Base-by-base conservation (phyloP, 2,113 vertebrate species). In the Gavialis gangeticus region DNA sequence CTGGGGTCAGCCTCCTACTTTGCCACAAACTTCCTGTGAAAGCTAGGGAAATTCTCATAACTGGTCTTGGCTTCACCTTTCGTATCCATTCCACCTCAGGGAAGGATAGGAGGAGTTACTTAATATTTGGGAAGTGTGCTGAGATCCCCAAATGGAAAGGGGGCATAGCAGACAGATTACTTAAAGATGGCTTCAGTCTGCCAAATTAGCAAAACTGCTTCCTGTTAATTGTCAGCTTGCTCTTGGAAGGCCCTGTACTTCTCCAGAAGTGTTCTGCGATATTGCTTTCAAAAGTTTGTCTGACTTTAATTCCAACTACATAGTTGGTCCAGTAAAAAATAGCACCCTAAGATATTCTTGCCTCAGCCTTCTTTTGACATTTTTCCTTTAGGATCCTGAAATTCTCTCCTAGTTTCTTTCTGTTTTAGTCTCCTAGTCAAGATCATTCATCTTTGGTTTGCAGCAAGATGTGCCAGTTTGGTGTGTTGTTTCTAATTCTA, bases 401-500 rank as follows among this genome's bases (percentile, higher is more conserved):
- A 24, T 91, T 82, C 59, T 87, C n/a, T 79, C 76, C 37, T 55
- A 79, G 78, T 76, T 34, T 87, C 34, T 92, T 28, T 56, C 75
- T n/a, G 69, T 80, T 89, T 75, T 15, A 12, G 27, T 92, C 85
- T 92, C 71, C 73, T 93, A 60, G 73, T 83, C 75, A 10, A 93
- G 55, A 67, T 93, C 89, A 56, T 88, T 94, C 15, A 79, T 85
- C 57, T 60, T 93, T 75, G 66, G 81, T 87, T 97, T 85, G 28
- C 86, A 58, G 89, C 54, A 66, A 55, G 58, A 76, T 64, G 13
- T 83, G 92, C 84, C 82, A 87, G 27, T 90, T 90, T 7, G 12
- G 25, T 87, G n/a, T 19, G 16, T 37, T 60, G 85, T 97, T 97
- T 97, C 71, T 75, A 93, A 94, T 96, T 95, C 87, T 84, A 87